Conservation (phyloP, 2,113 vertebrate species). For the Serilophus lunatus region DNA sequence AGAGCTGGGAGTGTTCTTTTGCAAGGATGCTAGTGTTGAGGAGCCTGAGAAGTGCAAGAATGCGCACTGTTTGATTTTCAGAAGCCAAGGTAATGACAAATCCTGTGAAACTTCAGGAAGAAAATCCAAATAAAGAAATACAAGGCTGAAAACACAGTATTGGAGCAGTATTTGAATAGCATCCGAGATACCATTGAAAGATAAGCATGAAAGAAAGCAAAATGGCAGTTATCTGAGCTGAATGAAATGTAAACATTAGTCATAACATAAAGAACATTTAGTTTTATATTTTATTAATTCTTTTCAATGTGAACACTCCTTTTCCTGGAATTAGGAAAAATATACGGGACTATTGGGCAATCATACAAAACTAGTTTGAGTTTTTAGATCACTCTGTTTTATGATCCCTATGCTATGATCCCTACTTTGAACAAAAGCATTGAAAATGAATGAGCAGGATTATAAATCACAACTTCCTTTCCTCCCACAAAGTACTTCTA, state of each 20-base stretch:
- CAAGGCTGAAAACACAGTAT: not conserved
- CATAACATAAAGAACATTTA: not conserved
- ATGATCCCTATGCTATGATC: no score
- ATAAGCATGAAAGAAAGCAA: not conserved
- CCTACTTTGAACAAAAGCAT: not conserved
- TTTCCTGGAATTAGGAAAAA: not conserved
- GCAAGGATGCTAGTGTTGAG: not conserved
- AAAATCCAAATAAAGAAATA: not conserved
- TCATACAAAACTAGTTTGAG: not conserved
- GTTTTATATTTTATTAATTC: not conserved
- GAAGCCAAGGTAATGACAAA: not conserved
- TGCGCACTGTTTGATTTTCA: not conserved
- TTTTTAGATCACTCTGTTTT: not conserved
- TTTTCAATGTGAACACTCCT: not conserved
- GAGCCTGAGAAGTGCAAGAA: not conserved
- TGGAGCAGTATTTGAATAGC: not conserved
- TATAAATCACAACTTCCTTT: not conserved
- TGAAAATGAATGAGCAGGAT: not conserved
- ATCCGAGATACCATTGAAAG: not conserved
- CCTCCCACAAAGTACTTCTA: not conserved
- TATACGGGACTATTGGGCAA: not conserved
- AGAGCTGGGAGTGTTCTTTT: not conserved
- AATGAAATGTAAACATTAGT: not conserved
- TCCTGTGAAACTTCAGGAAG: not conserved
- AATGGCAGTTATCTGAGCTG: not conserved